These are phyloP conservation scores for Phaethon lepturus DNA, from an alignment of 2,113 vertebrate species.

Conservation along the genomic window DNA sequence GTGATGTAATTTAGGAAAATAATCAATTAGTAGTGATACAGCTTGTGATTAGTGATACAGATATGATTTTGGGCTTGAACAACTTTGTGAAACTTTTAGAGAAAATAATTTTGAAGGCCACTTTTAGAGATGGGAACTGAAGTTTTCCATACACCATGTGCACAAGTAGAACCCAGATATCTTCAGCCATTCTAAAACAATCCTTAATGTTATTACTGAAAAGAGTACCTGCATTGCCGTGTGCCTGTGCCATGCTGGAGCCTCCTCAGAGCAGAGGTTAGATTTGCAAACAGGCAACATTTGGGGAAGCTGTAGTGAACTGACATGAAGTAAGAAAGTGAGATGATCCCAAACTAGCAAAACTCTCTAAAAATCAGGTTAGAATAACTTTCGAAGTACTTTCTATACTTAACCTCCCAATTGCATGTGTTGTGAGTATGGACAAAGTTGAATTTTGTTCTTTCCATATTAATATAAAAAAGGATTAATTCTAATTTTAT, in stretches of 20 bases:
- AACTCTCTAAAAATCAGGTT: neutral
- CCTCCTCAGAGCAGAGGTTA: neutral
- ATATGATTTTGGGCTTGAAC: neutral
- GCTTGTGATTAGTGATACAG: no score
- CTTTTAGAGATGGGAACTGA: neutral
- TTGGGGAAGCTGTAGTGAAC: neutral
- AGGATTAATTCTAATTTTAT: conserved; percentile 26
- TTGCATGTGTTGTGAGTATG: neutral
- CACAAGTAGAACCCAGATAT: neutral
- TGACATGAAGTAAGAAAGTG: neutral
- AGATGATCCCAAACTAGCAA: neutral
- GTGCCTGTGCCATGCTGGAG: neutral
- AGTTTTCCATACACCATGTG: neutral
- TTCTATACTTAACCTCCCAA: neutral
- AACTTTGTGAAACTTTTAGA: neutral
- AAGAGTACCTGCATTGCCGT: neutral
- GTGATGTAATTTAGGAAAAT: neutral
- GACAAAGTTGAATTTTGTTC: conserved; percentile 23
- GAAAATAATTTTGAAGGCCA: neutral
- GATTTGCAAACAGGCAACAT: neutral
- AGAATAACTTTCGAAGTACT: neutral
- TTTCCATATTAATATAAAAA: neutral
- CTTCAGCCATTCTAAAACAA: neutral
- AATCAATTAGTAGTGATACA: neutral
- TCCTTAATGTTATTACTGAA: neutral